These are phyloP conservation scores for Apodemia zela DNA, from an alignment of 2,888 invertebrate species.

Conservation along the genomic window DNA sequence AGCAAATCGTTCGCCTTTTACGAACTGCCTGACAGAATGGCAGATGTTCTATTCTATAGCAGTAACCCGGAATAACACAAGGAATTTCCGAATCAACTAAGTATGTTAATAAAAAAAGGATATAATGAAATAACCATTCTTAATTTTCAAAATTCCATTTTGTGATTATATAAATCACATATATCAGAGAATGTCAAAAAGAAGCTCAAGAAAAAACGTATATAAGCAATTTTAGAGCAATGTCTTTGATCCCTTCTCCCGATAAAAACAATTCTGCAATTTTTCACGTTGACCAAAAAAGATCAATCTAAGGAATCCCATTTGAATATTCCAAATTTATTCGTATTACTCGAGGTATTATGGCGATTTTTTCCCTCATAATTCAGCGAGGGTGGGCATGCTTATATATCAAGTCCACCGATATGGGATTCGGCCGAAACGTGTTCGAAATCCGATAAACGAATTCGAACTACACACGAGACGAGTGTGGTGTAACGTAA, in stretches of 20 bases:
- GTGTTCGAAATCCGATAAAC: conserved; percentile 77
- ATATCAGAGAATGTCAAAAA: not conserved
- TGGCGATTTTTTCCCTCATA: conserved; percentile 28
- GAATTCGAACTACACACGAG: conserved; percentile 65
- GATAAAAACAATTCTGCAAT: conserved; percentile 10
- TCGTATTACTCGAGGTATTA: conserved; percentile 18
- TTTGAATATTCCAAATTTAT: conserved; percentile 25
- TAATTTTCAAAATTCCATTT: too few relatives aligned
- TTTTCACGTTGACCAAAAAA: conserved; percentile 16
- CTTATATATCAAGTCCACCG: conserved; percentile 67
- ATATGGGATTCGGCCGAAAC: conserved; percentile 62
- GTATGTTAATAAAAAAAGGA: too few relatives aligned
- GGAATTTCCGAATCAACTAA: too few relatives aligned
- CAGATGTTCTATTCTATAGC: too few relatives aligned
- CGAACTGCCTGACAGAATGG: too few relatives aligned
- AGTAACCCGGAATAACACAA: too few relatives aligned
- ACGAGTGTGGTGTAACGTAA: conserved; percentile 72
- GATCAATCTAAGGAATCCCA: conserved; percentile 19
- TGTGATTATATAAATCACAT: not conserved
- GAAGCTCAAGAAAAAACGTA: conserved; percentile 1
- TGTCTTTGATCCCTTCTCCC: not conserved
- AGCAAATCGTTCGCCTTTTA: too few relatives aligned
- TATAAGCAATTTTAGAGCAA: not conserved
- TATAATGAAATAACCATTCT: too few relatives aligned
- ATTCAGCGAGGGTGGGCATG: conserved; percentile 25